These are phyloP conservation scores for Heliconius hewitsoni DNA, from an alignment of 1,140 invertebrate genomes.

Conservation along the genomic window DNA sequence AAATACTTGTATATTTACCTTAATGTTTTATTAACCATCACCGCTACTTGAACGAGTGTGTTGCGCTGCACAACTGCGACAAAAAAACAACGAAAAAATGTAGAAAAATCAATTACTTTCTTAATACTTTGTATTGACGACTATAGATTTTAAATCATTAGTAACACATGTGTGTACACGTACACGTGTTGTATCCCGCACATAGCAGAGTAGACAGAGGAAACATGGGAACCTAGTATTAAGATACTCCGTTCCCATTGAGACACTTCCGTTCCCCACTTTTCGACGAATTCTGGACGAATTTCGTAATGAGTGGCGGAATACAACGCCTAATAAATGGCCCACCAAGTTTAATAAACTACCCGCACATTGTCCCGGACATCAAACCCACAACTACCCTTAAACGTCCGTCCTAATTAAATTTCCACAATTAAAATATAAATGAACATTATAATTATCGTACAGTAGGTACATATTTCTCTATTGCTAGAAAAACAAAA, in stretches of 20 bases:
- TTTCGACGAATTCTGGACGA: not conserved
- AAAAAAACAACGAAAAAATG: too few relatives aligned
- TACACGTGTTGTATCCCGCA: not conserved
- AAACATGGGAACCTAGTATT: not conserved
- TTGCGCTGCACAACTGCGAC: too few relatives aligned
- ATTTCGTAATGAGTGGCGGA: not conserved
- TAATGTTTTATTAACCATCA: too few relatives aligned
- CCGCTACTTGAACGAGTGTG: too few relatives aligned
- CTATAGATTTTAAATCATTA: too few relatives aligned
- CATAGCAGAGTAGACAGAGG: not conserved
- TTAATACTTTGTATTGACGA: too few relatives aligned
- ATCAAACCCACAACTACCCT: not conserved
- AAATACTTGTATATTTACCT: too few relatives aligned
- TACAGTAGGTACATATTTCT: not conserved
- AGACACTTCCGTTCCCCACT: not conserved
- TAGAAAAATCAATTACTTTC: too few relatives aligned
- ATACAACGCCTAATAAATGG: not conserved
- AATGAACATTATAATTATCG: not conserved
- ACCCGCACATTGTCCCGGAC: not conserved
- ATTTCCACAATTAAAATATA: not conserved
- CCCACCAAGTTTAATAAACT: too few relatives aligned
- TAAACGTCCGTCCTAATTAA: not conserved
- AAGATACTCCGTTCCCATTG: too few relatives aligned
- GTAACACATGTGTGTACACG: too few relatives aligned
- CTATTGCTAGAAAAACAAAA: not conserved